Conservation (phyloP, 2,888 invertebrate species). For the Pimpla rufipes region DNA sequence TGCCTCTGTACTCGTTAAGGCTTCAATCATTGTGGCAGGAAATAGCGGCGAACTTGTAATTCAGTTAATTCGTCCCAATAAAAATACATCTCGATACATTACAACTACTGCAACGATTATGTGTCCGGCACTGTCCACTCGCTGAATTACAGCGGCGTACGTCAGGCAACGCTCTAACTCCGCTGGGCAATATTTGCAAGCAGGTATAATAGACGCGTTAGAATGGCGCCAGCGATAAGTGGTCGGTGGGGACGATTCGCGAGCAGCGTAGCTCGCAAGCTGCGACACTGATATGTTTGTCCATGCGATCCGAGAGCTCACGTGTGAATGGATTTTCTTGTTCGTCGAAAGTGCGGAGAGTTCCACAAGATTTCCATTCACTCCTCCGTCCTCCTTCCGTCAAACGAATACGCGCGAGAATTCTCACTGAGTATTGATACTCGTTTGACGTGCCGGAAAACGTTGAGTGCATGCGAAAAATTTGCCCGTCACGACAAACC, state of each 20-base stretch:
- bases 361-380: slow-evolving; percentile 78
- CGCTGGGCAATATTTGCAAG: slow-evolving; percentile 79
- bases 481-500: not conserved
- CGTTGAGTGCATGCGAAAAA: slow-evolving; percentile 8
- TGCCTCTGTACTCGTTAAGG: not conserved
- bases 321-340: slow-evolving; percentile 81
- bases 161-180: slow-evolving; percentile 75
- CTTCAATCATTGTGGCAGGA: not conserved
- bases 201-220: slow-evolving; percentile 81
- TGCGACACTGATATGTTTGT: slow-evolving; percentile 58
- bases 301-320: slow-evolving; percentile 66
- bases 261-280: slow-evolving; percentile 13
- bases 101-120: not conserved
- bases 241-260: slow-evolving; percentile 73
- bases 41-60: not conserved
- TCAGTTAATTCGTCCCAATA: not conserved
- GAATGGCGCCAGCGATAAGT: slow-evolving; percentile 81
- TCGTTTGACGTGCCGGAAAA: slow-evolving; percentile 17
- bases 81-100: not conserved
- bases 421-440: not conserved
- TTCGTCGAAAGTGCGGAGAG: slow-evolving; percentile 76
- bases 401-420: not conserved
- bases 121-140: slow-evolving; percentile 19
- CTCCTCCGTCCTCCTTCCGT: slow-evolving; percentile 13
- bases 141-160: slow-evolving; percentile 42